Conservation (phyloP, 2,797 vertebrate genomes). For the Pipistrellus nathusii region DNA sequence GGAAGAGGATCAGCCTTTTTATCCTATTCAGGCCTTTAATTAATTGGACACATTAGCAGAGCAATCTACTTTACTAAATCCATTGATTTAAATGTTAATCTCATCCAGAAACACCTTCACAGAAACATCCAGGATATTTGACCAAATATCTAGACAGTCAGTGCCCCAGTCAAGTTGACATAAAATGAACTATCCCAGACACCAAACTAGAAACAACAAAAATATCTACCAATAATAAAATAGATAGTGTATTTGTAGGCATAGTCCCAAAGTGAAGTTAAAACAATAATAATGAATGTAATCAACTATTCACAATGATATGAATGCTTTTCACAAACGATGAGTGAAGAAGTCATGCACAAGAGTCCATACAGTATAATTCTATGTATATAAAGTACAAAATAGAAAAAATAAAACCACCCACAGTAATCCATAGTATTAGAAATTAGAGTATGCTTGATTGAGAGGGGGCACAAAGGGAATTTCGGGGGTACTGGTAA, state of each 20-base stretch:
- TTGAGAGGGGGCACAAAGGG: not conserved
- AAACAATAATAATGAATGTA: not conserved
- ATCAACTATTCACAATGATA: not conserved
- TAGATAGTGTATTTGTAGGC: not conserved
- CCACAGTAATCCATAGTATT: not conserved
- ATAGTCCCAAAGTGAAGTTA: not conserved
- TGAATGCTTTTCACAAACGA: not conserved
- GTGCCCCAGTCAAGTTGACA: not conserved
- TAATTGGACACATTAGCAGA: not conserved
- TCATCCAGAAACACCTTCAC: not conserved
- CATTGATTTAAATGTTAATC: not conserved
- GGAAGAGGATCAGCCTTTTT: not conserved
- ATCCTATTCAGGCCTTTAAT: not conserved
- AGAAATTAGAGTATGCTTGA: not conserved
- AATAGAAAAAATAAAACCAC: not conserved
- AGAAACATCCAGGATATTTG: not conserved
- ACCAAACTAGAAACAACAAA: conserved; percentile 7
- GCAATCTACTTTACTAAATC: not conserved
- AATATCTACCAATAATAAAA: not conserved
- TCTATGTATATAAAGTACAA: not conserved
- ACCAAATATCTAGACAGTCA: not conserved
- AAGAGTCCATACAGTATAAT: not conserved
- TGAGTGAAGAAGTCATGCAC: not conserved
- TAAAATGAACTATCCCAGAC: not conserved
- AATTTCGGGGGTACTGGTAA: not conserved